Conservation (phyloP, 2,888 invertebrate species). For the Sylvicola cinctus region DNA sequence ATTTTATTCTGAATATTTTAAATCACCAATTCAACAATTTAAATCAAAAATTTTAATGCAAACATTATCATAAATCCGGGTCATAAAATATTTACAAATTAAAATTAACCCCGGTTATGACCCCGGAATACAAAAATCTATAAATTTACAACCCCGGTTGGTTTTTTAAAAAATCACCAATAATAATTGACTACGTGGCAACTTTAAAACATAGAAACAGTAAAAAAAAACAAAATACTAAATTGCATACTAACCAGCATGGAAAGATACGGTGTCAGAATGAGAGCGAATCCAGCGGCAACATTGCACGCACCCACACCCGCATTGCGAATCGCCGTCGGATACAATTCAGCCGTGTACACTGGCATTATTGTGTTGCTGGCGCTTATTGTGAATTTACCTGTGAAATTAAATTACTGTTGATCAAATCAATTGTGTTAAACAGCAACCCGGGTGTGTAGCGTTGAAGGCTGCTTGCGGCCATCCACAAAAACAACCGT, state of each 20-base stretch:
- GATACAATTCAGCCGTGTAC: slow-evolving; percentile 51
- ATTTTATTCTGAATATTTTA: slow-evolving; percentile 33
- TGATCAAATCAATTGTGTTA: slow-evolving; percentile 3
- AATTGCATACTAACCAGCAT: slow-evolving; percentile 47
- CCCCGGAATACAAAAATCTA: too few species aligned
- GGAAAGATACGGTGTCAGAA: slow-evolving; percentile 55
- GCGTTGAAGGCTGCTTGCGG: too few species aligned
- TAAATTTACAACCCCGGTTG: too few species aligned
- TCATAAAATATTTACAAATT: too few species aligned
- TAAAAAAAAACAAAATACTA: too few species aligned
- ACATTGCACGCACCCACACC: slow-evolving; percentile 58
- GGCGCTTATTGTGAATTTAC: slow-evolving; percentile 54
- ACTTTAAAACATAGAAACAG: too few species aligned
- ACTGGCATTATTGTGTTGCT: slow-evolving; percentile 63
- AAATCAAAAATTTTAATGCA: background rate
- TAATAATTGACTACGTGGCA: too few species aligned
- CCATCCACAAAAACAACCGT: too few species aligned
- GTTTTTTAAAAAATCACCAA: too few species aligned
- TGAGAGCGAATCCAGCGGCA: slow-evolving; percentile 53
- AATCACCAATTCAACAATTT: slow-evolving; percentile 2
- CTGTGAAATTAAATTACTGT: slow-evolving; percentile 8
- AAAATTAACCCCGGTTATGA: too few species aligned
- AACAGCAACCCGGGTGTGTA: too few species aligned
- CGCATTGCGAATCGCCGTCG: slow-evolving; percentile 45
- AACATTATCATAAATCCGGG: background rate